Percentiles rank a stretch among this genome's conserved stretches.
Evolutionary conservation across 2,888 invertebrate species (phyloP).

Genomic region (Trissolcus brochymenae): DNA sequence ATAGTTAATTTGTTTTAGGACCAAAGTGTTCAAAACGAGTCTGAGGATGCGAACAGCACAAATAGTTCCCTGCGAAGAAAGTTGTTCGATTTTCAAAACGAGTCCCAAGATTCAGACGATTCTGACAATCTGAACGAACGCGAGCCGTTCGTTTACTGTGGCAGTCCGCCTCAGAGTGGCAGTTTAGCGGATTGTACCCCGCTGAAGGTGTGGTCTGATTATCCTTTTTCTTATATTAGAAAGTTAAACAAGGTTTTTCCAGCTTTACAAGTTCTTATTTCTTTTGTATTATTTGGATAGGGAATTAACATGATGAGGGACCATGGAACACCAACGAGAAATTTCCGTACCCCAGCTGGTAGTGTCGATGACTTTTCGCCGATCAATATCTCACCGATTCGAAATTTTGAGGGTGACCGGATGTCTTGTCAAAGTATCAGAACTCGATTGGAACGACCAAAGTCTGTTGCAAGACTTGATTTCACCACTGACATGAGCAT

Average conservation of each 20-base stretch:
- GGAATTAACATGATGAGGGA: slow-evolving; percentile 58
- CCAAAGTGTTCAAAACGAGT: slow-evolving; percentile 65
- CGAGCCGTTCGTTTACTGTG: slow-evolving; percentile 56
- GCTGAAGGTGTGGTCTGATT: no score
- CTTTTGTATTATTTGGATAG: no score
- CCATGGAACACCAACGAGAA: slow-evolving; percentile 64
- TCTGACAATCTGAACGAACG: slow-evolving; percentile 64
- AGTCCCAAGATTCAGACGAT: slow-evolving; percentile 62
- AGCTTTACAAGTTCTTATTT: neutral
- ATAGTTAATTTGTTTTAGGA: slow-evolving; percentile 61
- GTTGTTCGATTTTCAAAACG: slow-evolving; percentile 68
- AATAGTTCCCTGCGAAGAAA: slow-evolving; percentile 72
- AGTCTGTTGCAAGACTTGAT: slow-evolving; percentile 65
- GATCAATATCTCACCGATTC: slow-evolving; percentile 70
- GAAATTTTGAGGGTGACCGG: slow-evolving; percentile 51
- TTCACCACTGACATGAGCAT: slow-evolving; percentile 70
- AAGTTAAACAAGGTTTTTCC: slow-evolving; percentile 36
- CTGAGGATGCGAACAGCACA: slow-evolving; percentile 68
- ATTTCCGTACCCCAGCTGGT: slow-evolving; percentile 21
- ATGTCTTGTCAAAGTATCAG: slow-evolving; percentile 67
- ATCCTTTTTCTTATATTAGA: no score
- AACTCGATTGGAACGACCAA: slow-evolving; percentile 57
- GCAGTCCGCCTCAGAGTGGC: slow-evolving; percentile 71
- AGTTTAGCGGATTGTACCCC: slow-evolving; percentile 69
- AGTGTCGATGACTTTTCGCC: slow-evolving; percentile 63